Conservation (phyloP, 2,113 vertebrate genomes). For the Notarius lentiginosus region DNA sequence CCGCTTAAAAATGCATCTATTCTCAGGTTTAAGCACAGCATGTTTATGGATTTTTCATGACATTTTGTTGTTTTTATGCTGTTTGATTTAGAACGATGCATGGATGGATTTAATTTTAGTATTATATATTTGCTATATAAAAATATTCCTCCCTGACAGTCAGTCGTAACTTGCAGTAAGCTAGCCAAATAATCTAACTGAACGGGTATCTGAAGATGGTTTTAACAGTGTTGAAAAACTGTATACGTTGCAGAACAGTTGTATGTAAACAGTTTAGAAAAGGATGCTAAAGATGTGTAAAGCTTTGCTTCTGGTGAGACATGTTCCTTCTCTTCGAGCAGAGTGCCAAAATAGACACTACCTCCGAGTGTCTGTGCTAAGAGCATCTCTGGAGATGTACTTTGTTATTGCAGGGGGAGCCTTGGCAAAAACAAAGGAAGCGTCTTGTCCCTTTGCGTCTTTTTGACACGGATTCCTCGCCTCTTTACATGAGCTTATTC, state of each 20-base stretch:
- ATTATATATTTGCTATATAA: not conserved
- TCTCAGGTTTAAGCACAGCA: not conserved
- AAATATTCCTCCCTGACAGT: not conserved
- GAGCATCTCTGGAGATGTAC: conserved; percentile 45
- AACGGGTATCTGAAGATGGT: not conserved
- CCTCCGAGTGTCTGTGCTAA: conserved; percentile 24
- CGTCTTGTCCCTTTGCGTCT: conserved; percentile 29
- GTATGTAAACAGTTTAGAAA: not conserved
- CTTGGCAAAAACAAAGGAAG: conserved; percentile 49
- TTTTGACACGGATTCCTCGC: conserved; percentile 35
- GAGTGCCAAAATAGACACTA: conserved; percentile 34
- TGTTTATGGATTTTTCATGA: not conserved
- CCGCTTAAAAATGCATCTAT: not conserved
- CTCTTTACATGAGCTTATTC: conserved; percentile 25
- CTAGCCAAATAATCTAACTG: not conserved
- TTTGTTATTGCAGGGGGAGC: conserved; percentile 49
- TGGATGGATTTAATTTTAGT: too few relatives aligned
- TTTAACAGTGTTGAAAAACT: not conserved
- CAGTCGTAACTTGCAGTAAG: not conserved
- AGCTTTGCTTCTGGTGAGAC: not conserved
- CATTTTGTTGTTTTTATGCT: not conserved
- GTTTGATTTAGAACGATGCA: not conserved
- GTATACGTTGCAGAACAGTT: not conserved
- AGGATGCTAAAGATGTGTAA: not conserved
- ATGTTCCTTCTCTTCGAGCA: conserved; percentile 24